A percentile compares a stretch with the other conserved stretches of the same genome.
Evolutionary conservation across 1,140 invertebrate species (phyloP).

Genomic region (Rhyzopertha dominica): DNA sequence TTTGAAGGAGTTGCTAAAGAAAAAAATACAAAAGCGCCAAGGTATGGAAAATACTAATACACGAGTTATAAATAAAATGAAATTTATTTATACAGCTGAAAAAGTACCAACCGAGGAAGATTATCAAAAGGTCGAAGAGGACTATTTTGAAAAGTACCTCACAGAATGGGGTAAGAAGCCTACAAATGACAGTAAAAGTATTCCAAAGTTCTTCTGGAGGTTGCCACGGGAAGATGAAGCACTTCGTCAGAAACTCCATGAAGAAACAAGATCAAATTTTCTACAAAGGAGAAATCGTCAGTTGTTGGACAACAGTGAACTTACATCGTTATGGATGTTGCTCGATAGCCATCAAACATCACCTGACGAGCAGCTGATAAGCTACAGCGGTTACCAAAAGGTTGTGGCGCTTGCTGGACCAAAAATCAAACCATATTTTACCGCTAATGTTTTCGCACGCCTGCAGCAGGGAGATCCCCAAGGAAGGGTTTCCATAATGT

Average conservation of each 20-base stretch:
- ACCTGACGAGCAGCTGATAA: slow-evolving; percentile 77
- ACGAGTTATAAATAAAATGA: too few species aligned
- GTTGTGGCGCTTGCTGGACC: slow-evolving; percentile 60
- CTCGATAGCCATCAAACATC: slow-evolving; percentile 74
- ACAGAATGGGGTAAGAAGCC: slow-evolving; percentile 53
- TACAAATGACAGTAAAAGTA: slow-evolving; percentile 47
- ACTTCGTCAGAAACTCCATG: slow-evolving; percentile 72
- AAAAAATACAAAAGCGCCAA: slow-evolving; percentile 25
- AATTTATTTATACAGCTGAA: slow-evolving; percentile 27
- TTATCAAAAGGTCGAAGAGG: slow-evolving; percentile 48
- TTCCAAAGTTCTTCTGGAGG: slow-evolving; percentile 78
- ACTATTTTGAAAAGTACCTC: slow-evolving; percentile 54
- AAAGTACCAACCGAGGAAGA: slow-evolving; percentile 31
- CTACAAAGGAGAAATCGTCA: slow-evolving; percentile 77
- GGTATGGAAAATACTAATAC: slow-evolving; percentile 14
- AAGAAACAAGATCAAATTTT: slow-evolving; percentile 81
- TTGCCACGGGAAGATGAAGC: slow-evolving; percentile 71
- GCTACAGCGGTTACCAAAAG: slow-evolving; percentile 78
- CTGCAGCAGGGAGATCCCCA: slow-evolving; percentile 77
- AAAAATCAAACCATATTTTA: slow-evolving; percentile 69
- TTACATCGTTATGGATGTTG: slow-evolving; percentile 78
- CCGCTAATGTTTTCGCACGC: slow-evolving; percentile 79
- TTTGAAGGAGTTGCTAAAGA: slow-evolving; percentile 35
- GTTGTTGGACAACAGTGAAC: slow-evolving; percentile 79
- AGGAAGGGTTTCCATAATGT: slow-evolving; percentile 74